Conservation (phyloP, 2,113 vertebrate genomes). For the Charina bottae region DNA sequence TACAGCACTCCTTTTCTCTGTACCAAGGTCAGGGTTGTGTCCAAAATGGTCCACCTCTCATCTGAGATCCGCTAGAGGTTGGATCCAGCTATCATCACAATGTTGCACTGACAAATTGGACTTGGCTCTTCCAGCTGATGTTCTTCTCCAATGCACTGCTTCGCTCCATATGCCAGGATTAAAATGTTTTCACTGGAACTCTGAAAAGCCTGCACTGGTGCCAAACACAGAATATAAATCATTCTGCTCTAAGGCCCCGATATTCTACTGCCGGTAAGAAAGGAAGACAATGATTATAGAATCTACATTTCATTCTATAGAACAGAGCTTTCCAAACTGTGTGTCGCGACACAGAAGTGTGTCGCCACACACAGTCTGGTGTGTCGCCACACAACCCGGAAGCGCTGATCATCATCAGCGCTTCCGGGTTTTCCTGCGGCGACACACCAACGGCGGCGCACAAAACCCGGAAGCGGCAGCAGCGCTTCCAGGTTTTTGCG, state of each 20-base stretch:
- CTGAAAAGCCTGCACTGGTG: not conserved
- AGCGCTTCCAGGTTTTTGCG: too few relatives aligned
- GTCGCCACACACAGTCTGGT: too few relatives aligned
- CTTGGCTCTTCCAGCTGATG: not conserved
- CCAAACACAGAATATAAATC: not conserved
- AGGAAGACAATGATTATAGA: not conserved
- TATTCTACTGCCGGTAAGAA: not conserved
- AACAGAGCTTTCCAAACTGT: too few relatives aligned
- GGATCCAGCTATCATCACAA: not conserved
- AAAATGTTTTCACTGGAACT: not conserved
- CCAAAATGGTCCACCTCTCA: not conserved
- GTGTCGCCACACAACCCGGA: too few relatives aligned
- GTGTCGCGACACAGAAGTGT: too few relatives aligned
- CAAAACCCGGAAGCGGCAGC: too few relatives aligned
- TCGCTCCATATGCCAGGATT: not conserved
- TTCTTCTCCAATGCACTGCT: not conserved
- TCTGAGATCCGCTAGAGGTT: not conserved
- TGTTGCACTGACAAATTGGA: not conserved
- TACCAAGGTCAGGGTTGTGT: too few relatives aligned
- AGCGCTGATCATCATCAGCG: too few relatives aligned
- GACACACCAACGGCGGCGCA: too few relatives aligned
- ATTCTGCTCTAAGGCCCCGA: not conserved
- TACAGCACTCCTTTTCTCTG: not conserved
- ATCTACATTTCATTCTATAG: slow-evolving; percentile 6
- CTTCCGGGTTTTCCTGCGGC: too few relatives aligned